These are phyloP conservation scores for Cryptoblepharus egeriae DNA, from an alignment of 2,797 vertebrate species.

Conservation along the genomic window DNA sequence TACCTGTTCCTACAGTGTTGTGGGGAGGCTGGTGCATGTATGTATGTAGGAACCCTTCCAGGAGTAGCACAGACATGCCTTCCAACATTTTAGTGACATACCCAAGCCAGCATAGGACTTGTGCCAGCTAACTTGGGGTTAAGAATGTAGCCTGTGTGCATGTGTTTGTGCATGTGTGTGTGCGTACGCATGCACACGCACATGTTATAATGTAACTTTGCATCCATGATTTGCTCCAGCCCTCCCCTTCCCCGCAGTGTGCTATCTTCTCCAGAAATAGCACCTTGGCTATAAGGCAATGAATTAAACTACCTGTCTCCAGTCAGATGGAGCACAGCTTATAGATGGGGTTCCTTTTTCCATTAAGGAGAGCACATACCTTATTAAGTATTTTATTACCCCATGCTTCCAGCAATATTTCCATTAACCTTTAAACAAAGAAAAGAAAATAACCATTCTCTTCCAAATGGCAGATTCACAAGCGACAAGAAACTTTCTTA, in stretches of 20 bases:
- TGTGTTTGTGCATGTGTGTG: no score
- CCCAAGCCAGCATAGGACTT: no score
- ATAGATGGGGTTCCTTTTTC: slow-evolving; percentile 51
- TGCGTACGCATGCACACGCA: neutral
- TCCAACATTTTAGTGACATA: no score
- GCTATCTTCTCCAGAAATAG: neutral
- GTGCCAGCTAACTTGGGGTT: no score
- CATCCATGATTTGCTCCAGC: neutral
- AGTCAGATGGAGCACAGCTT: slow-evolving; percentile 35
- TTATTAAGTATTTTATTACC: slow-evolving; percentile 44
- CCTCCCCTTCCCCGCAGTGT: no score
- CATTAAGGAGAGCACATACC: slow-evolving; percentile 21
- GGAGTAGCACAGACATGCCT: no score
- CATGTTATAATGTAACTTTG: slow-evolving; percentile 7
- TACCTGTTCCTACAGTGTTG: no score
- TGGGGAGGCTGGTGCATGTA: no score
- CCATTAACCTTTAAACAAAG: slow-evolving; percentile 28
- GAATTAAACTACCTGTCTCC: slow-evolving; percentile 55
- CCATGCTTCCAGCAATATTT: slow-evolving; percentile 25
- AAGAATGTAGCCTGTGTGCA: no score
- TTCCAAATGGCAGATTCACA: slow-evolving; percentile 16
- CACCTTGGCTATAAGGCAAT: slow-evolving; percentile 37
- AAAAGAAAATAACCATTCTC: slow-evolving; percentile 20
- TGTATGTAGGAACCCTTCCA: no score
- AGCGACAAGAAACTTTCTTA: slow-evolving; percentile 23